Evolutionary conservation across 37 sponge, comb jelly and placozoan genomes (phyloP), one percentile per base, ranked within the genome.

Genomic region (Theonella swinhoei): DNA sequence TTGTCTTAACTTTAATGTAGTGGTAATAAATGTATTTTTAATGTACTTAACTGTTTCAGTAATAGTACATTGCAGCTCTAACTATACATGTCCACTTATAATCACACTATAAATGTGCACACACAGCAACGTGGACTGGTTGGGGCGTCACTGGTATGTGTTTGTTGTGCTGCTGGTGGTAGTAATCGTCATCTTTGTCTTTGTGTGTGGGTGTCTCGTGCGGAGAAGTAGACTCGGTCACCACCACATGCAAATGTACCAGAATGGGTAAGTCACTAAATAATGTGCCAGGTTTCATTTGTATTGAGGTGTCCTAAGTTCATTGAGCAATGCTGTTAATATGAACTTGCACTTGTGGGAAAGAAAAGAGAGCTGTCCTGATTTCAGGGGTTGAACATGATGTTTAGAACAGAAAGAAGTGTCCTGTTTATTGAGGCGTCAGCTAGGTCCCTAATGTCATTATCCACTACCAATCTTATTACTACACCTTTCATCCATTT

Each of bases 121-220:
- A 39, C 29, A 70, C 42, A 80, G 75, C 41, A 47, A 72, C 80
- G 67, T 42, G 35, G n/a, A 2, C n/a, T 66, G 68, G 67, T 58
- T 88, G 1, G 0, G 24, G 4, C 17, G 29, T 29, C 82, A 89
- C 79, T 89, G 89, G 89, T 89, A 83, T 30, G 74, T 89, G 42
- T 34, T 81, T 58, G 14, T 89, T 61, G 84, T 89, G 25, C 28
- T 83, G 22, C 17, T 89, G 64, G 39, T 83, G 24, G 28, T 83
- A 0, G 40, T 83, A 54, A 64, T 83, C 25, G 79, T 89, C 2
- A 39, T 64, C 14, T 25, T 5, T 62, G 73, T 89, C 31, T 78
- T 83, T 29, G 24, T 77, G 42, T 89, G 89, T 72, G 84, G 83
- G 35, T 89, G 84, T 39, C 36, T 81, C 36, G 36, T 89, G 2